Evolutionary conservation across 2,113 vertebrate genomes (phyloP), one percentile per base, ranked within the genome.

Genomic region (Tupaia tana): DNA sequence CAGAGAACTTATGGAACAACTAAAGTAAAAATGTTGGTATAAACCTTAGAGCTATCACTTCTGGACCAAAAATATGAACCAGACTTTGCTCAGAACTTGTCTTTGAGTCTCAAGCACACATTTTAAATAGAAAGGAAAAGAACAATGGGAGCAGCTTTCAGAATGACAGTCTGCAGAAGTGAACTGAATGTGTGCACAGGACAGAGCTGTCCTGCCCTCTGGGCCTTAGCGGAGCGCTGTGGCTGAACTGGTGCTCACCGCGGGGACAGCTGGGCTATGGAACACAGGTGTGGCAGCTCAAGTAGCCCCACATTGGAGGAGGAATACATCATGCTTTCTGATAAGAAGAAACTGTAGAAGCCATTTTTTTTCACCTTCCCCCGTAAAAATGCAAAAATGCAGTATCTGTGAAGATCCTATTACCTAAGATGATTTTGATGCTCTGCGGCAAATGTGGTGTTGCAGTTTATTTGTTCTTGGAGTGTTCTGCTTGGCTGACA

Each of bases 381-480:
- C 24, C 58, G 95, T 97, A 98, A 98, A 98, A 97, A 98, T 98
- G 98, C 98, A 98, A 98, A 98, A 98, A 92, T 93, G 94, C 96
- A 97, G 97, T 90, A 98, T 98, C 98, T 98, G 97, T 97, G 98
- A 99, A 98, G 98, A 99, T 97, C 98, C 98, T 97, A 98, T 98
- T 90, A 98, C 98, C 98, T 99, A 98, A 98, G 98, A 98, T 98
- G 98, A 98, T 97, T 97, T 83, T 98, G 97, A 97, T 96, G 64
- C 98, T 98, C 97, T 97, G 96, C 98, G 98, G 98, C 63, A 85
- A 98, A 98, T 90, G 97, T 97, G 93, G 98, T 97, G 90, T 98
- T 97, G 97, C 98, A 96, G 98, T 98, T 98, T 98, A 98, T 98
- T 98, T 98, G 98, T 98, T 98, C 98, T 98, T 98, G 98, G 98